Evolutionary conservation across 2,113 vertebrate genomes (phyloP), one percentile per base, ranked within the genome.

Genomic region (Neolamprologus fasciatus): DNA sequence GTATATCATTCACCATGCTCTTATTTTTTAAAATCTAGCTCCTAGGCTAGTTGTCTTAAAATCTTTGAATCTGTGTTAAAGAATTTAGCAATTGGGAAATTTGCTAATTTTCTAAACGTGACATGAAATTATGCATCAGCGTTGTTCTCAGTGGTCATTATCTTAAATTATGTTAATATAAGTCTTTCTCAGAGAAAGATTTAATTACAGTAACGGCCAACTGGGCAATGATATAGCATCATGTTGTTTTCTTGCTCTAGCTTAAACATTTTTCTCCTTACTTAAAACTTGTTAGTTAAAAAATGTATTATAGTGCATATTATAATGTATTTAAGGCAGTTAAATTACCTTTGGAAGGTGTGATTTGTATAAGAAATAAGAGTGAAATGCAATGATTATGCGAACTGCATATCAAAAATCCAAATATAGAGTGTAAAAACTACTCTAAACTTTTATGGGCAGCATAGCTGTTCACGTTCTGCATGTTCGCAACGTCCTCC

Each of bases 381-480:
- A 78, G 45, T 78, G 4, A 55, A 21, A 26, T 26, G 33, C 13
- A 26, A 61, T 7, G 42, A 61, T 26, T 81, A 13, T 73, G 55
- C 53, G 2, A 21, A 33, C 12, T 55, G 19, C 21, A 33, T 45
- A 23, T 35, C 83, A 16, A 31, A 83, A 66, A 84, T 61, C 28
- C 8, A 51, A 76, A 79, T 84, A 3, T 14, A 53, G 3, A 31
- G 4, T 4, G 4, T 10, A 11, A 37, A 51, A 66, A 23, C 47
- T 9, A n/a, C 82, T 88, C 89, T 90, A 95, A 93, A 95, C 92
- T 96, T 95, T 95, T 79, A 95, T 93, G 93, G 89, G 92, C 93
- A 81, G 94, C 94, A 96, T 93, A 86, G 91, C 91, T 93, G 89
- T 95, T 96, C 93, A 89, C 92, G 95, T 95, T 94, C 83, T 96